These are phyloP conservation scores for Mormyrus proboscirostris DNA, from an alignment of 2,797 vertebrate species.

Conservation along the genomic window DNA sequence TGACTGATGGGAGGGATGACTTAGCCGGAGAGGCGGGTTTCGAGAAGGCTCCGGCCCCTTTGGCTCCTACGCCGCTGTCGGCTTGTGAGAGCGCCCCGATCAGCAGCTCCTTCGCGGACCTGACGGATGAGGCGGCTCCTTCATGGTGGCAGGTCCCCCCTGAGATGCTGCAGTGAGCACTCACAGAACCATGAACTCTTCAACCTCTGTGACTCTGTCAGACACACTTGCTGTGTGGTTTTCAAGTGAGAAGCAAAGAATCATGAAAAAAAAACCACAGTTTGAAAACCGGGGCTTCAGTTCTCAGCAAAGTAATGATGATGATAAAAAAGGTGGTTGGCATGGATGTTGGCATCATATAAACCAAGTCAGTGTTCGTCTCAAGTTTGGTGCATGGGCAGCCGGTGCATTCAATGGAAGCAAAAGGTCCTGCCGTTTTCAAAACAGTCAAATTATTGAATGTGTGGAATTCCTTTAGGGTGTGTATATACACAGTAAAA, in stretches of 20 bases:
- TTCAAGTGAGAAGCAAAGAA: conserved; percentile 18
- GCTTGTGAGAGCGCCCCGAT: background rate
- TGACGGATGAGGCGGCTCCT: background rate
- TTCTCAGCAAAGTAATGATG: conserved; percentile 4
- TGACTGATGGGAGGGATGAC: background rate
- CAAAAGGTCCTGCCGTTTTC: background rate
- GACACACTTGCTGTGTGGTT: conserved; percentile 7
- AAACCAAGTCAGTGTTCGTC: background rate
- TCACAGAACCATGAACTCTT: conserved; percentile 11
- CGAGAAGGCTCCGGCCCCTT: background rate
- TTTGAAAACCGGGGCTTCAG: background rate
- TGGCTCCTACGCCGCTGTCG: background rate
- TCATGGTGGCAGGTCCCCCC: background rate
- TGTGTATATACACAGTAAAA: background rate
- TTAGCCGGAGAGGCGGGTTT: background rate
- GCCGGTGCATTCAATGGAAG: background rate
- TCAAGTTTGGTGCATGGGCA: background rate
- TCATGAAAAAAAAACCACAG: background rate
- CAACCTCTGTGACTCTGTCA: background rate
- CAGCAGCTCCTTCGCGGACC: background rate
- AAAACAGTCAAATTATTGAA: background rate
- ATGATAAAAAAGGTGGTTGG: background rate
- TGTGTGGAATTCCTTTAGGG: background rate
- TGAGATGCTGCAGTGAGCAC: background rate
- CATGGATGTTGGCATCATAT: background rate